A percentile compares a stretch with the other conserved stretches of the same genome.
Conservation (phyloP, 2,113 vertebrate species). For the Benitochromis conjunctus region DNA sequence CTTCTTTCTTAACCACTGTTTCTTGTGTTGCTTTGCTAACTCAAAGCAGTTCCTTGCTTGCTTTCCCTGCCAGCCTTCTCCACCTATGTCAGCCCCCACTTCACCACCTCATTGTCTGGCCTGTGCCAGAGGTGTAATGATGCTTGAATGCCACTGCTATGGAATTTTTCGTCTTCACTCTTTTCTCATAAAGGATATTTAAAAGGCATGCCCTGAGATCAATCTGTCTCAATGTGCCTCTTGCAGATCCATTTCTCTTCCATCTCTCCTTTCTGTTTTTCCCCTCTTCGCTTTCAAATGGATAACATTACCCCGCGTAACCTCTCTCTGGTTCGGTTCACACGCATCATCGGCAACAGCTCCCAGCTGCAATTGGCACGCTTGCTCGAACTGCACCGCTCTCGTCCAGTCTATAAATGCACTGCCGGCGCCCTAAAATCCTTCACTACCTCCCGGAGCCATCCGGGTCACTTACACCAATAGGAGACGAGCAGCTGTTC, state of each 20-base stretch:
- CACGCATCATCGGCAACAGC: conserved; percentile 4
- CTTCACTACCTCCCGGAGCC: conserved; percentile 21
- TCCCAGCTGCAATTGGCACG: conserved; percentile 32
- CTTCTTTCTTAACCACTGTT: conserved; percentile 32
- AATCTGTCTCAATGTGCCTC: conserved; percentile 63
- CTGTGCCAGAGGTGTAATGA: conserved; percentile 77
- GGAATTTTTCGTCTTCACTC: conserved; percentile 56
- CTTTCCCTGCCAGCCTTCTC: neutral
- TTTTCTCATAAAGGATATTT: conserved; percentile 71
- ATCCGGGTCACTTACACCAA: conserved; percentile 18
- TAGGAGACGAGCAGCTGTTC: conserved; percentile 38
- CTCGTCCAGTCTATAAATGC: conserved; percentile 49
- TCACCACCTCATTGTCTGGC: conserved; percentile 37
- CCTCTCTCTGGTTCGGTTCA: conserved; percentile 24
- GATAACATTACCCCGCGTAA: conserved; percentile 23
- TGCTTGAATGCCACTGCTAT: conserved; percentile 76
- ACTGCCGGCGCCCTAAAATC: conserved; percentile 45
- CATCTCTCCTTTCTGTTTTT: conserved; percentile 1
- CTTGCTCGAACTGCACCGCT: conserved; percentile 23
- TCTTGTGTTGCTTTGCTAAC: conserved; percentile 25
- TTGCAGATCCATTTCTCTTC: conserved; percentile 42
- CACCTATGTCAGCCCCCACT: neutral
- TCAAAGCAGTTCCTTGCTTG: neutral
- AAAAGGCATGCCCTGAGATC: conserved; percentile 64
- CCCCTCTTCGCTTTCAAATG: conserved; percentile 13